These are phyloP conservation scores for Chromoteleia sp. DNA, from an alignment of 2,888 invertebrate genomes.

Conservation along the genomic window DNA sequence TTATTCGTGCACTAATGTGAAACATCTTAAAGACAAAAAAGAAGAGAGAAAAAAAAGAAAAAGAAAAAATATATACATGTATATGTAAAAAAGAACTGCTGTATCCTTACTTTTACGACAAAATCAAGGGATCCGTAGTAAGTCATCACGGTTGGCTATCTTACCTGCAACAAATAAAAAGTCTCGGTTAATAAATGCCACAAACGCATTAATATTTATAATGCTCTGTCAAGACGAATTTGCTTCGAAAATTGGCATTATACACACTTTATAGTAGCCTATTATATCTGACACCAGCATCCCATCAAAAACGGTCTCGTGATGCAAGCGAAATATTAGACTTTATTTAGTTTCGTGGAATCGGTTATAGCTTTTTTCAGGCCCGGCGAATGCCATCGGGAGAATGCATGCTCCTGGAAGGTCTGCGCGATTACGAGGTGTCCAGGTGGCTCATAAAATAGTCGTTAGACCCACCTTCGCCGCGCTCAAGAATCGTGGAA, in stretches of 20 bases:
- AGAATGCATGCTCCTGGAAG: slow-evolving; percentile 60
- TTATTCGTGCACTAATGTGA: no score
- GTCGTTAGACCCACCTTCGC: slow-evolving; percentile 73
- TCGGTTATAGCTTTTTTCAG: slow-evolving; percentile 58
- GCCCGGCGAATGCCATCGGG: slow-evolving; percentile 58
- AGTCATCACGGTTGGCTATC: slow-evolving; percentile 28
- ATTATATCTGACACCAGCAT: slow-evolving; percentile 30
- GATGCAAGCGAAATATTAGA: slow-evolving; percentile 50
- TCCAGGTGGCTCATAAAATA: slow-evolving; percentile 79
- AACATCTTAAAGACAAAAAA: no score
- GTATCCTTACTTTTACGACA: slow-evolving; percentile 27
- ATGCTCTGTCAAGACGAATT: slow-evolving; percentile 25
- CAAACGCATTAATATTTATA: slow-evolving; percentile 39
- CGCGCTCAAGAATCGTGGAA: slow-evolving; percentile 68
- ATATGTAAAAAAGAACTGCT: not conserved
- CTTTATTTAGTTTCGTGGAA: slow-evolving; percentile 67
- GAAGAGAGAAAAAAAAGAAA: no score
- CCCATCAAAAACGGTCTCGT: slow-evolving; percentile 25
- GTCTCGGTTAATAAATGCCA: slow-evolving; percentile 15
- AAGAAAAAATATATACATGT: no score
- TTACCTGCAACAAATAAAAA: slow-evolving; percentile 66
- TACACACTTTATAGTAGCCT: slow-evolving; percentile 13
- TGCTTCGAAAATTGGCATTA: slow-evolving; percentile 44
- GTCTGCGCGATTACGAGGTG: slow-evolving; percentile 66
- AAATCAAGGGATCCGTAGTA: slow-evolving; percentile 5